These are phyloP conservation scores for Phenganax subtilis DNA, from an alignment of 92 coral and sea anemone species.

Conservation along the genomic window DNA sequence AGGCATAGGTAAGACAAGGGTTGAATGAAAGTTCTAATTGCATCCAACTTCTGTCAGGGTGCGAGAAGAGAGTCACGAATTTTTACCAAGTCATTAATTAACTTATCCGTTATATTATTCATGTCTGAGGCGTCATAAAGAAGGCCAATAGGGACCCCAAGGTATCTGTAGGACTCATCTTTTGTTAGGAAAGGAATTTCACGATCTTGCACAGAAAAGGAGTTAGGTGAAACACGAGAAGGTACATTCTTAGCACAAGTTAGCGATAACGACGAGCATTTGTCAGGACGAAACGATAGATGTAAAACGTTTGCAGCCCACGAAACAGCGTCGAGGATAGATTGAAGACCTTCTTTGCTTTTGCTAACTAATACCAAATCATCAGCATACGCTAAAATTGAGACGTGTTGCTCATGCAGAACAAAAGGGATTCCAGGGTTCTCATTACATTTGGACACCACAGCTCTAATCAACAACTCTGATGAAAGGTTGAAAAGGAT, in stretches of 20 bases:
- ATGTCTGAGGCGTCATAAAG: not conserved
- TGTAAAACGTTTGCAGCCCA: not conserved
- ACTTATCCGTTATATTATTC: not conserved
- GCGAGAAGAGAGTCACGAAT: slow-evolving; percentile 21
- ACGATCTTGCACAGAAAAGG: not conserved
- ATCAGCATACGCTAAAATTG: slow-evolving; percentile 4
- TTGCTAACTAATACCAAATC: not conserved
- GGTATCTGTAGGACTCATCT: slow-evolving; percentile 5
- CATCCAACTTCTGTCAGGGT: slow-evolving; percentile 38
- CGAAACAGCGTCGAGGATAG: not conserved
- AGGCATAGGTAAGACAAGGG: slow-evolving; percentile 33
- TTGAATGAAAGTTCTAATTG: slow-evolving; percentile 37
- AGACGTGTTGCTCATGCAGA: not conserved
- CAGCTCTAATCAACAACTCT: not conserved
- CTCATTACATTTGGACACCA: not conserved
- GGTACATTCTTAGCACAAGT: not conserved
- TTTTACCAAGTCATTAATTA: slow-evolving; percentile 13
- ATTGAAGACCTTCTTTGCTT: not conserved
- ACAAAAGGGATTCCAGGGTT: not conserved
- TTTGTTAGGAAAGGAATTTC: not conserved
- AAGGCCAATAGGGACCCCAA: slow-evolving; percentile 10
- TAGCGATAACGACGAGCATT: slow-evolving; percentile 7
- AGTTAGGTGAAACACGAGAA: not conserved
- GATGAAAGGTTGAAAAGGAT: not conserved
- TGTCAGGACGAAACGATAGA: slow-evolving; percentile 12